Percentiles rank a stretch among this genome's conserved stretches.
phyloP scores from a whole-genome alignment of 1,140 invertebrate species.

The Orius insidiosus region DNA sequence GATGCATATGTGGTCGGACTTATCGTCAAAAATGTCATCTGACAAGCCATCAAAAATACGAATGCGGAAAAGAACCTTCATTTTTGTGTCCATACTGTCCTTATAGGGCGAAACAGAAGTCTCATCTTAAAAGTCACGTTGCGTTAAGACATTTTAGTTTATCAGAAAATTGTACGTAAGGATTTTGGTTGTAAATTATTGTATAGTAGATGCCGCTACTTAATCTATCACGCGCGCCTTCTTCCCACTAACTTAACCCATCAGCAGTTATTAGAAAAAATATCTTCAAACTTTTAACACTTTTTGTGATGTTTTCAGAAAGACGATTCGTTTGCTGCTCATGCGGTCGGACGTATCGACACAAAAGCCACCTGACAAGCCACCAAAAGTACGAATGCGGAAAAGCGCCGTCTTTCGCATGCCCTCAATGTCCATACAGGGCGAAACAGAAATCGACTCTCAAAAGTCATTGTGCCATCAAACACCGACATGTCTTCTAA shows the following conservation, averaged over 20 bases:
- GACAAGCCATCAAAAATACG: slow-evolving; percentile 35
- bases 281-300: too few species aligned
- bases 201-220: too few species aligned
- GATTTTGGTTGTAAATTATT: too few species aligned
- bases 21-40: slow-evolving; percentile 23
- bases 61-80: slow-evolving; percentile 22
- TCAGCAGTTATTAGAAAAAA: too few species aligned
- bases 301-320: neutral
- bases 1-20: slow-evolving; percentile 33
- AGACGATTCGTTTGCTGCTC: slow-evolving; percentile 28
- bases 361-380: slow-evolving; percentile 20
- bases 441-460: slow-evolving; percentile 25
- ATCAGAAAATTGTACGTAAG: too few species aligned
- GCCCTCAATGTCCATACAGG: slow-evolving; percentile 26
- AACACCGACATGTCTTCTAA: too few species aligned
- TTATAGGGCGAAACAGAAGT: slow-evolving; percentile 33
- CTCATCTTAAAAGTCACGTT: slow-evolving; percentile 30
- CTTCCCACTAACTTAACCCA: too few species aligned
- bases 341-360: slow-evolving; percentile 19
- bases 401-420: slow-evolving; percentile 24
- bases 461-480: slow-evolving; percentile 28
- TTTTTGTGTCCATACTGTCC: slow-evolving; percentile 22
- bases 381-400: slow-evolving; percentile 30
- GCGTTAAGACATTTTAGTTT: neutral
- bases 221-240: too few species aligned